These are phyloP conservation scores for Maniola jurtina DNA, from an alignment of 1,140 invertebrate genomes.

Conservation along the genomic window DNA sequence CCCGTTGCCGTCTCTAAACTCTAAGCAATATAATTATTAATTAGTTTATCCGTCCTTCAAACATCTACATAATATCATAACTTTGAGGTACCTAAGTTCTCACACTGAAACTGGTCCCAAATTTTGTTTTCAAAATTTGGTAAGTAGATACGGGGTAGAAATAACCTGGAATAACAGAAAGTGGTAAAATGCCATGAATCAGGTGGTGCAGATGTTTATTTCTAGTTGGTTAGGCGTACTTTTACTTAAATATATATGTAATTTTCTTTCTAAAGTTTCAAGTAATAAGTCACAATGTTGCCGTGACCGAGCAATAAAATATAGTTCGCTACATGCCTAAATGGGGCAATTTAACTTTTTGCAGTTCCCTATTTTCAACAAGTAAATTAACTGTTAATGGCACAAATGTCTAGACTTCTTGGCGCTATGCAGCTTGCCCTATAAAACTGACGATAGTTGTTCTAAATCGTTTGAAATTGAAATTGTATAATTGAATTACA, in stretches of 20 bases:
- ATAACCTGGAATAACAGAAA: no score
- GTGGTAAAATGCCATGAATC: no score
- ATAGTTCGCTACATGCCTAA: constrained; percentile 5
- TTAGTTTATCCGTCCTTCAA: no score
- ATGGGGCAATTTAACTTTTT: constrained; percentile 10
- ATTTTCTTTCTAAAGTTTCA: not conserved
- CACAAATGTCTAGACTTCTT: constrained; percentile 5
- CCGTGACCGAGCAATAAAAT: constrained; percentile 2
- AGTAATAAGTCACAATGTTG: not conserved
- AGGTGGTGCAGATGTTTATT: no score
- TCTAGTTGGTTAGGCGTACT: no score
- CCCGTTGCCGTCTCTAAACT: no score
- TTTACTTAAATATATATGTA: not conserved
- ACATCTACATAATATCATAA: no score
- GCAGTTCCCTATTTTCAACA: constrained; percentile 12
- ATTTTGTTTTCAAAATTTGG: no score
- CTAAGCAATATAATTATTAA: no score
- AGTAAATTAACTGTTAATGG: constrained; percentile 16
- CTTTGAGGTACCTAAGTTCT: no score
- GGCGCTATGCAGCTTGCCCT: constrained; percentile 4
- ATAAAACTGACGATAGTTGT: constrained; percentile 6
- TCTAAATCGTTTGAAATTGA: not conserved
- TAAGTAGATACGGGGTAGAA: no score
- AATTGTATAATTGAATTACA: not conserved
- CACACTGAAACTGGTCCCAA: no score